Base-by-base conservation (phyloP, 2,888 invertebrate species). In the Lagria hirta region DNA sequence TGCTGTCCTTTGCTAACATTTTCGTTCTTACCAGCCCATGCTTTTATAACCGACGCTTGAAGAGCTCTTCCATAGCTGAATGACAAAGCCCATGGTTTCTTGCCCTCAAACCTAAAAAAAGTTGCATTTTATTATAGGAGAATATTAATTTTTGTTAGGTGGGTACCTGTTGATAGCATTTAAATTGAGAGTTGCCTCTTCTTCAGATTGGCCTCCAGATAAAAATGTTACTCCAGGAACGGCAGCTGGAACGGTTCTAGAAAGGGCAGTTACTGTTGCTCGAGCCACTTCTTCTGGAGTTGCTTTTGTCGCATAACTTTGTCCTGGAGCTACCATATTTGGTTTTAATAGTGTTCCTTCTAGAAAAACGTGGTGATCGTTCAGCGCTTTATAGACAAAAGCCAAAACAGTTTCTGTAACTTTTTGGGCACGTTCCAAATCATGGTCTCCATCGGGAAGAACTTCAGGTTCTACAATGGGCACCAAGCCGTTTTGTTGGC, bases 391-490 rank as follows among this genome's bases (percentile, higher is more conserved):
- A 84, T 95, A 97, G 16, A 88, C 88, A 60, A 94, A 95, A 33
- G 96, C 88, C 64, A 98, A 75, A 18, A 97, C 96, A 38, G 88
- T 84, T 72, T 98, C 97, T 6, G 96, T 95, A 55, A 97, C 95
- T 40, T 65, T 66, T 76, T 95, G 94, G 62, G 90, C 86, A 54
- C 92, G 85, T 51, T 88, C 88, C 64, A 98, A 74, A 71, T 96
- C 92, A 72, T 99, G 99, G 15, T 92, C 91, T 71, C 99, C 99
- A 76, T 99, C 99, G 54, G 95, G 94, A 58, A 99, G 78, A 23
- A 99, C 89, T 74, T 99, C 99, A 17, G 99, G 98, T 72, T 99
- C 99, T 37, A 99, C 98, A 68, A 99, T 99, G 20, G 99, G 99
- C 27, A 99, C 99, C 68, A 99, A 88, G 55, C 97, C 88, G 75